Evolutionary conservation across 2,797 vertebrate species (phyloP), one percentile per base, ranked within the genome.

Genomic region (Mormyrus hasselquistii): DNA sequence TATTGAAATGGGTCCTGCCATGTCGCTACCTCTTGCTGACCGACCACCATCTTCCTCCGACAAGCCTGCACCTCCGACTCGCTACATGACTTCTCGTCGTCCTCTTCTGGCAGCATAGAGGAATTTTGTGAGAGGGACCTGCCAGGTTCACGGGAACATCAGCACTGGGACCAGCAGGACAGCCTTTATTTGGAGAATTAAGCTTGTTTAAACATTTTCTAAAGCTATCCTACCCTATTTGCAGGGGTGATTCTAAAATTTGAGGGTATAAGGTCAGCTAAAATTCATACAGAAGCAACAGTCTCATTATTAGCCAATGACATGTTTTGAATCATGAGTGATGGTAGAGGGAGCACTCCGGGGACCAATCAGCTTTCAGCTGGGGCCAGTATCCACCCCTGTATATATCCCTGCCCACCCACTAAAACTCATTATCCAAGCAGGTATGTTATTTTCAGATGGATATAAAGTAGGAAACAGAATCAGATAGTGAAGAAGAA

Each of bases 81-180:
- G 0, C 97, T 98, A 93, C 97, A 97, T 0, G 97, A 97, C 91
- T 95, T 98, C 93, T 98, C 97, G 0, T 98, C 97, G 0, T 98
- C 97, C 91, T 99, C 98, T 90, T 98, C 98, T 0, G 95, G 97
- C 90, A 99, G 94, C 93, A 98, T 96, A 1, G 98, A 99, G 52
- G 98, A 99, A 93, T 97, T 98, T 95, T 98, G 98, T 4, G 98
- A 99, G 90, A 97, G 44, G 0, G 98, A 98, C 93, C 98, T 99
- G 90, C 2, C 89, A 65, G 55, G 82, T 85, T 57, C 29, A 25
- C 82, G 69, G 65, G 90, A 86, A 62, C 10, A 59, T 41, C 1
- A 38, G 16, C 49, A 25, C 84, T 55, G 38, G 34, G 57, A 79
- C 1, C 16, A 14, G 4, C 41, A 62, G 9, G 19, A 47, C 55